Conservation (phyloP, 2,113 vertebrate genomes). For the Cavia porcellus region DNA sequence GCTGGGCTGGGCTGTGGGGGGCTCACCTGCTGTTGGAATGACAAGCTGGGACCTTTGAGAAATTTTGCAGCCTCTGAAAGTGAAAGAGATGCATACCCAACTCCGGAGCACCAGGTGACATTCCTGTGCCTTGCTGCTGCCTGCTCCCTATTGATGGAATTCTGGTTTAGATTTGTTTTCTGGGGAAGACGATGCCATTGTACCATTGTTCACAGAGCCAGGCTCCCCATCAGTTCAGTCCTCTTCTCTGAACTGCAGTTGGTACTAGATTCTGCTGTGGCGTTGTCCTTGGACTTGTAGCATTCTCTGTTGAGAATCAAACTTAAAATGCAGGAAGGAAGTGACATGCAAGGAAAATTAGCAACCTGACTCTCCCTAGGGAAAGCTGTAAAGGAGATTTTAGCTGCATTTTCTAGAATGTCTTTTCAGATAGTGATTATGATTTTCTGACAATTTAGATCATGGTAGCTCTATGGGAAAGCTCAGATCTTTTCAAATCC, state of each 20-base stretch:
- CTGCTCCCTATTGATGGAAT: background rate
- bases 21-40: rapidly evolving
- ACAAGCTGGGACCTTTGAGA: too few species aligned
- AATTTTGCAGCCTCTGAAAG: background rate
- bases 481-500: background rate
- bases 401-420: background rate
- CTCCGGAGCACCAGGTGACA: background rate
- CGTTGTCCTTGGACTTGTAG: background rate
- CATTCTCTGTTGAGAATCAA: background rate
- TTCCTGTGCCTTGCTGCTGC: rapidly evolving
- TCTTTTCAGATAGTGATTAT: background rate
- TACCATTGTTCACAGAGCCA: background rate
- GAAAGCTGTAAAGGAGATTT: background rate
- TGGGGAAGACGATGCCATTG: background rate
- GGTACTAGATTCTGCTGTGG: background rate
- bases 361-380: background rate
- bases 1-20: background rate
- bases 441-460: background rate
- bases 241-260: background rate
- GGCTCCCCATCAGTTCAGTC: background rate
- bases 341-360: background rate
- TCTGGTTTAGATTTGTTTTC: background rate
- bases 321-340: background rate
- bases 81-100: rapidly evolving
- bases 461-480: background rate